Base-by-base conservation (phyloP, 2,888 invertebrate species). In the Volucella bombylans region DNA sequence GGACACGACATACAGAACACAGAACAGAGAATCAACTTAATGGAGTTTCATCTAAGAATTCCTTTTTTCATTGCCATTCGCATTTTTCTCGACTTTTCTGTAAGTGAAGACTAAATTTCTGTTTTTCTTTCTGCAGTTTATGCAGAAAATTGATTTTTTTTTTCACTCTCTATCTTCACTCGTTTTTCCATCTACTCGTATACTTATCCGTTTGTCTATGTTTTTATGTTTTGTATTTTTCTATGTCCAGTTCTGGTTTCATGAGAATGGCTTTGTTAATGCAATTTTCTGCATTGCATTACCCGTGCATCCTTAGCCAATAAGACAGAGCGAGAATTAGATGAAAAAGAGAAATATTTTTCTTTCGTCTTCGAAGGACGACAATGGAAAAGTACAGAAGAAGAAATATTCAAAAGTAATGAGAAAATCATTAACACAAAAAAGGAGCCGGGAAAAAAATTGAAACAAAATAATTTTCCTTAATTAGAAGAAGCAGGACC, bases 351-450 rank as follows among this genome's bases (percentile, higher is more conserved):
- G 43, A 15, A 54, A 41, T 31, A 31, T 31, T 6, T 31, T 31
- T 6, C 31, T 31, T 1, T 1, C 6, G 31, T 6, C 1, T 6
- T 31, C 31, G 6, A 54, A 49, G 12, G 52, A 61, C 38, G 62
- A 55, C 49, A 18, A 10, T 12, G 23, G 15, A 49, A 11, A 47
- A 31, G 49, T 11, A 9, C 9, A 61, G 39, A 72, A 59, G 18
- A 52, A 65, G 18, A 31, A 57, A 61, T 81, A 72, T 85, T 81
- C 72, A 85, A 81, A 81, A 81, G 67, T 77, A 85, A 81, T 85
- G 81, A 81, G 72, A 81, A 85, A 85, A 85, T 81, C 85, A 85
- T 85, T 81, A 81, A 77, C 81, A 83, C 82, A 76, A 8, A 64
- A 31, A 55, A 61, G 8, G 23, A 49, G 11, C 59, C 1, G 8